A percentile compares a stretch with the other conserved stretches of the same genome.
phyloP scores from a whole-genome alignment of 2,797 vertebrate genomes.

The Phrynocephalus guinanensis region DNA sequence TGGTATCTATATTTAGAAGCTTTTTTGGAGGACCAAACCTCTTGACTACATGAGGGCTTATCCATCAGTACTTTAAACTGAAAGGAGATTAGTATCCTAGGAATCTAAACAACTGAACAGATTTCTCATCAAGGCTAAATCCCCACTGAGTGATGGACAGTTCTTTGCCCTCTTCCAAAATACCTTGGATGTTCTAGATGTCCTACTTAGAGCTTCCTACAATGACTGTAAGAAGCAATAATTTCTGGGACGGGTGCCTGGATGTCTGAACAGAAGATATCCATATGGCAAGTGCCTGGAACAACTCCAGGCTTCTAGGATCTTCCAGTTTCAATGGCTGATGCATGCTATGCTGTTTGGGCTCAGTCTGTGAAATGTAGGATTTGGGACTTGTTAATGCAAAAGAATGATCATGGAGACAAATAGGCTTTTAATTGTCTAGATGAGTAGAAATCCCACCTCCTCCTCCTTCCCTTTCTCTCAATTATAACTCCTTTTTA shows the following conservation, averaged over 20 bases:
- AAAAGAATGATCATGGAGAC: neutral
- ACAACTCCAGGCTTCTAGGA: constrained; percentile 36
- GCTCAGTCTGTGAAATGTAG: neutral
- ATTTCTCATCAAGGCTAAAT: constrained; percentile 32
- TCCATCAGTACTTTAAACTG: neutral
- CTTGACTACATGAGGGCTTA: constrained; percentile 12
- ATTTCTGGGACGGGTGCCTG: constrained; percentile 40
- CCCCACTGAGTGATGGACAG: neutral
- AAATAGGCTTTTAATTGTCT: neutral
- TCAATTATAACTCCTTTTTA: neutral
- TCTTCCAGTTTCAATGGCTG: constrained; percentile 8
- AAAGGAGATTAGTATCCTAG: constrained; percentile 27
- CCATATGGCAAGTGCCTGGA: constrained; percentile 30
- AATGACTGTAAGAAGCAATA: constrained; percentile 25
- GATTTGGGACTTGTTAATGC: neutral
- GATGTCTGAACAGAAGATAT: constrained; percentile 43
- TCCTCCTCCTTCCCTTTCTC: neutral
- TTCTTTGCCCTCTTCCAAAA: constrained; percentile 22
- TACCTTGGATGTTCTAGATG: constrained; percentile 20
- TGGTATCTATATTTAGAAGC: constrained; percentile 27
- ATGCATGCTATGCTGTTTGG: neutral
- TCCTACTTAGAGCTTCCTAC: neutral
- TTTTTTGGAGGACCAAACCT: constrained; percentile 25
- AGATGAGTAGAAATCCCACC: neutral
- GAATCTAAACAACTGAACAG: constrained; percentile 19